Conservation (phyloP, 2,797 vertebrate species). For the Chaunax sp. region DNA sequence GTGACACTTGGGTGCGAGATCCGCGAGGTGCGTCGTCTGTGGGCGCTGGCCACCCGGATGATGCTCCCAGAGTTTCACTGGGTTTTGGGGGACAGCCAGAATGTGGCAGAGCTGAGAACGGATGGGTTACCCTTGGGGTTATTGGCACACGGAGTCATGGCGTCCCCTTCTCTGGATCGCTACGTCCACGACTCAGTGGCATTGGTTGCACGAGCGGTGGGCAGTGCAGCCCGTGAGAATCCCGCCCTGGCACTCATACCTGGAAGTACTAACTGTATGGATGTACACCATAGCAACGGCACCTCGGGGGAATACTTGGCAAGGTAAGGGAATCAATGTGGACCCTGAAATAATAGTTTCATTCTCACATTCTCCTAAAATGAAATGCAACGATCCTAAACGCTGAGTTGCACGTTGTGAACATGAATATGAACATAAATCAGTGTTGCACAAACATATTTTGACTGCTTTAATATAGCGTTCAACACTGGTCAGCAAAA, state of each 20-base stretch:
- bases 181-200: conserved; percentile 95
- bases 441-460: too few relatives aligned
- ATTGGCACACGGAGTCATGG: conserved; percentile 93
- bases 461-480: background rate
- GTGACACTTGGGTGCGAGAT: conserved; percentile 96
- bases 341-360: background rate
- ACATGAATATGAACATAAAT: background rate
- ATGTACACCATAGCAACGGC: conserved; percentile 84
- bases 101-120: conserved; percentile 92
- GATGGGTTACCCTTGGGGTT: conserved; percentile 94
- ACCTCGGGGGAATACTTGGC: conserved; percentile 94
- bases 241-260: conserved; percentile 94
- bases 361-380: background rate
- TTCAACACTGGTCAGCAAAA: background rate
- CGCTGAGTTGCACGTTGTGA: background rate
- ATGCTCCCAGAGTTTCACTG: conserved; percentile 89
- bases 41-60: conserved; percentile 84
- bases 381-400: background rate
- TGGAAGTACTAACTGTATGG: conserved; percentile 95
- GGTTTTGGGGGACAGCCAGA: conserved; percentile 96
- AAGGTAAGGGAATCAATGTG: conserved; percentile 85
- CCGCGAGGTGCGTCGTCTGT: conserved; percentile 88
- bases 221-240: conserved; percentile 88
- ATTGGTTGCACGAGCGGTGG: conserved; percentile 91
- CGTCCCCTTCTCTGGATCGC: conserved; percentile 89